These are phyloP conservation scores for Gastrophysa polygoni DNA, from an alignment of 2,888 invertebrate genomes.

Conservation along the genomic window DNA sequence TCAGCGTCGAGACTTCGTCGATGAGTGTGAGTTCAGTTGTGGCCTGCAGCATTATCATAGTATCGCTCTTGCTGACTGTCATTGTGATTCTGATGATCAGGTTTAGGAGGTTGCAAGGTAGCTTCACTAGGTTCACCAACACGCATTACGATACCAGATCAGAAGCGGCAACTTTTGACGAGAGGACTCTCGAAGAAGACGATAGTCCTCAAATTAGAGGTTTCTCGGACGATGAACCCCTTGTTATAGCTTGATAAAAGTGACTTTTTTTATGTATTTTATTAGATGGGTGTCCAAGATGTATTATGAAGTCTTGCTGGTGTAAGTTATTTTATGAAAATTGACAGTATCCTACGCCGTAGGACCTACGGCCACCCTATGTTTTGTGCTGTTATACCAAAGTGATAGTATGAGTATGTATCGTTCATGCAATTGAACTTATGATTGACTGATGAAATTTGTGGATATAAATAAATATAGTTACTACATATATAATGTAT, in stretches of 20 bases:
- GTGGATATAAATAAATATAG: background rate
- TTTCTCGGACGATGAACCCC: conserved; percentile 92
- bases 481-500: background rate
- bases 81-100: conserved; percentile 67
- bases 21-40: conserved; percentile 49
- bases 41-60: conserved; percentile 57
- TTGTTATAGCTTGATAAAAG: conserved; percentile 81
- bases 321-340: too few relatives aligned
- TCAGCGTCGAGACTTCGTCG: conserved; percentile 38
- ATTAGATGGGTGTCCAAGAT: background rate
- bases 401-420: background rate
- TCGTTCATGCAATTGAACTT: background rate
- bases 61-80: conserved; percentile 62
- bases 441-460: background rate
- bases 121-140: conserved; percentile 81
- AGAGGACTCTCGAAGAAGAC: conserved; percentile 79
- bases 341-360: too few relatives aligned
- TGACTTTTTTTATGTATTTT: background rate
- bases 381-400: background rate
- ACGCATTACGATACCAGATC: conserved; percentile 86
- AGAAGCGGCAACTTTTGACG: conserved; percentile 84
- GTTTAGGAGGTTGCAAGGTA: conserved; percentile 75
- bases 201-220: conserved; percentile 85
- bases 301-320: too few relatives aligned
- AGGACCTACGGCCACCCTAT: too few relatives aligned